These are phyloP conservation scores for Keiferia lycopersicella DNA, from an alignment of 2,888 invertebrate genomes.

Conservation along the genomic window DNA sequence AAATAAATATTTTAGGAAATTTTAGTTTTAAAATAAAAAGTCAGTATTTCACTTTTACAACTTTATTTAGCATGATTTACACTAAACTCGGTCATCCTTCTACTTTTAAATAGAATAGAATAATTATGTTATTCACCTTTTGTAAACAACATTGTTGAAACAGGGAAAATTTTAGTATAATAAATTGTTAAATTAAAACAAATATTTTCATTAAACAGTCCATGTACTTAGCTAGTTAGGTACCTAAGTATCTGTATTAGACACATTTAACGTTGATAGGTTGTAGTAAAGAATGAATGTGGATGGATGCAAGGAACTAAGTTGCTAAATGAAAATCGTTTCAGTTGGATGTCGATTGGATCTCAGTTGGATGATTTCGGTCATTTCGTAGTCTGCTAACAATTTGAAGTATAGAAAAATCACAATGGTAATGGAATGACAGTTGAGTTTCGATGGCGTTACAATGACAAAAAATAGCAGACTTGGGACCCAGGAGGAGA, in stretches of 20 bases:
- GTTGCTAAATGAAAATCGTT: too few relatives aligned
- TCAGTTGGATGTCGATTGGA: too few relatives aligned
- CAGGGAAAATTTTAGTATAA: background rate
- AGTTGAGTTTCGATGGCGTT: too few relatives aligned
- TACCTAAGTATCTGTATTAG: too few relatives aligned
- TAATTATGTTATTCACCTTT: background rate
- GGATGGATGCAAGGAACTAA: too few relatives aligned
- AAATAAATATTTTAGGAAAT: background rate
- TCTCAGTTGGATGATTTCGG: too few relatives aligned
- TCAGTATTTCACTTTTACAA: background rate
- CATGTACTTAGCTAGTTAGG: background rate
- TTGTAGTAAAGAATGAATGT: background rate
- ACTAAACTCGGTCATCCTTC: background rate
- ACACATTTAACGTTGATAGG: too few relatives aligned
- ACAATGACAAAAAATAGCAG: too few relatives aligned
- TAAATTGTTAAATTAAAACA: background rate
- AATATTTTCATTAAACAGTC: background rate
- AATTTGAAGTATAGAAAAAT: too few relatives aligned
- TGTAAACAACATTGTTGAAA: constrained; percentile 1
- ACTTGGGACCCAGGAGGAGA: too few relatives aligned
- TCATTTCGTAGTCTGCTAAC: too few relatives aligned
- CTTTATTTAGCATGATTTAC: constrained; percentile 8
- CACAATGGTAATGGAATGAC: too few relatives aligned
- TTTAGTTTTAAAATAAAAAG: background rate
- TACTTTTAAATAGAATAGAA: background rate